Percentiles rank a stretch among this genome's conserved stretches.
phyloP scores from a whole-genome alignment of 1,140 invertebrate species.

The Rhysida immarginata region DNA sequence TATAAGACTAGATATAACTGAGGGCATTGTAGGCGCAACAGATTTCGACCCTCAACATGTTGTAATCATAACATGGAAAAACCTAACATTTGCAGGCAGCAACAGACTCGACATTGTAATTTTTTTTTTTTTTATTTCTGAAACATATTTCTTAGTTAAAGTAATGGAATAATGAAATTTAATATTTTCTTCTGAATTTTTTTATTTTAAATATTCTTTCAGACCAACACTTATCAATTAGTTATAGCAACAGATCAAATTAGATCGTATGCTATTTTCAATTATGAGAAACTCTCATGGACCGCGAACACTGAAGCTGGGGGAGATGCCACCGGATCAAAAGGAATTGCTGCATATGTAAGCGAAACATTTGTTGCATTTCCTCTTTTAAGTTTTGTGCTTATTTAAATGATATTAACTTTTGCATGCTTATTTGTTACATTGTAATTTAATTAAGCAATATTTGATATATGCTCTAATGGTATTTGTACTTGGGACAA shows the following conservation, averaged over 20 bases:
- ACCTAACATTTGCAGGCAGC: background rate
- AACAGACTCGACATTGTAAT: background rate
- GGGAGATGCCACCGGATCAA: slow-evolving; percentile 71
- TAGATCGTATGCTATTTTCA: slow-evolving; percentile 83
- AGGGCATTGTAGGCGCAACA: background rate
- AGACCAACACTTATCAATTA: slow-evolving; percentile 91
- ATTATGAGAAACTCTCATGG: slow-evolving; percentile 81
- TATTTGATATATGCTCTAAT: no score
- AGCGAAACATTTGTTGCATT: slow-evolving; percentile 27
- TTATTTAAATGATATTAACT: no score
- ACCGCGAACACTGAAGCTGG: slow-evolving; percentile 78
- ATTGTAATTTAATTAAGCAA: no score
- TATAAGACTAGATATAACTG: background rate
- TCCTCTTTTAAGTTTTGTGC: no score
- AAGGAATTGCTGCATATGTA: slow-evolving; percentile 71
- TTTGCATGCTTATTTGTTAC: no score
- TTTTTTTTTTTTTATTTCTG: no score
- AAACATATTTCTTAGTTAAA: no score
- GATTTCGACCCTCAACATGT: background rate
- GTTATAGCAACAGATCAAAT: slow-evolving; percentile 85
- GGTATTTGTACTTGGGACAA: no score
- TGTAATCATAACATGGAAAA: background rate
- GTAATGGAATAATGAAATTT: no score
- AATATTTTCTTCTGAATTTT: no score
- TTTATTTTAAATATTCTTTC: no score